Base-by-base conservation (phyloP, 53 echinoderm and acorn worm genomes). In the Hippasteria phrygiana region DNA sequence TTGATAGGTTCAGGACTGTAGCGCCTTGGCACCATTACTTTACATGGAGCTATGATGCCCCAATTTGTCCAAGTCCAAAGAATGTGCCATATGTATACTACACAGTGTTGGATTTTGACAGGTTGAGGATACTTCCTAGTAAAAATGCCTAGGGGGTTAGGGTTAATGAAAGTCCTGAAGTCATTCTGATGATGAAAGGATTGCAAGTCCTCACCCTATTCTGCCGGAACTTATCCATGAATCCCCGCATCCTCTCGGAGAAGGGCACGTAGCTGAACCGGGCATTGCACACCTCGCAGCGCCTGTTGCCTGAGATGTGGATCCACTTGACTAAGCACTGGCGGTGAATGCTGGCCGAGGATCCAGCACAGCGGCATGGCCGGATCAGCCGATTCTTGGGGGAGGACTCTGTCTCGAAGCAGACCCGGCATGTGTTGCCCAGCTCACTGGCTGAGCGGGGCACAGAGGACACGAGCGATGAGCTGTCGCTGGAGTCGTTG, bases 251-350 rank as follows among this genome's bases (percentile, higher is more conserved):
- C 54, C 96, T 91, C 48, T 99, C 99, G 1, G 96, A 96, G 78
- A 95, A 87, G 45, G 99, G 99, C 82, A 99, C 94, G 67, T 96
- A 94, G 86, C 93, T 96, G 77, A 99, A 99, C 37, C 95, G 73
- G 4, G 99, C 95, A 41, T 94, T 92, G 71, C 99, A 99, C n/a
- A 99, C 99, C 77, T 99, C 99, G 63, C 99, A 99, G 39, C 90
- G 93, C 2, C 95, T 79, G 38, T 99, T 94, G 18, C 99, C 94
- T 1, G 99, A 99, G 80, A 99, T 95, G 89, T 99, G 99, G 41
- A 99, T 99, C 99, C 99, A 99, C 69, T 99, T 99, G 46, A 94
- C 94, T 78, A 99, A 94, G 93, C 99, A 99, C 94, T 94, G 92
- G 34, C 95, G 94, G 82, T 99, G 99, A 87, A 99, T 95, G 92